A percentile compares a stretch with the other conserved stretches of the same genome.
These are phyloP conservation scores for Etheostoma cragini DNA, from an alignment of 2,113 vertebrate species.

Conservation along the genomic window DNA sequence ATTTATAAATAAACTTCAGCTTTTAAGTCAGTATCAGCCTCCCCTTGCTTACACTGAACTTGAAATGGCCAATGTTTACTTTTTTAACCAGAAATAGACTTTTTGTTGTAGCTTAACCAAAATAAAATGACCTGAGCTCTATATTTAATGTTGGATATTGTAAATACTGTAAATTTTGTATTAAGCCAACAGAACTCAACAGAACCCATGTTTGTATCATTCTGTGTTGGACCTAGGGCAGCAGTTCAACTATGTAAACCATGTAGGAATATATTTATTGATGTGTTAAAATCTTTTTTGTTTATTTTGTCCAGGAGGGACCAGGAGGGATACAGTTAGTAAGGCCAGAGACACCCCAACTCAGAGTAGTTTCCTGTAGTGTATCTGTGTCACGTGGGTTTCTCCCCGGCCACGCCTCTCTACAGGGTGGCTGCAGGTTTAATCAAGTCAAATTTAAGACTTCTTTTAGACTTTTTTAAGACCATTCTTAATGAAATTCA, in stretches of 20 bases:
- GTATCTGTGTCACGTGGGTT: too few species aligned
- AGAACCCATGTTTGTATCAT: background rate
- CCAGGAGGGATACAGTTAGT: background rate
- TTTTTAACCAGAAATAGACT: background rate
- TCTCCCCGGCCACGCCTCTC: too few species aligned
- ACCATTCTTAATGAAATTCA: too few species aligned
- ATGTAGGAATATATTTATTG: background rate
- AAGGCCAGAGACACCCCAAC: too few species aligned
- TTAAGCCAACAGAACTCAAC: background rate
- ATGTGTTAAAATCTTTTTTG: background rate
- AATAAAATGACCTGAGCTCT: background rate
- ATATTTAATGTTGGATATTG: background rate
- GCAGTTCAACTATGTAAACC: background rate
- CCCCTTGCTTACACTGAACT: background rate
- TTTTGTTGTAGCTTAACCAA: background rate
- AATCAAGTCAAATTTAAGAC: too few species aligned
- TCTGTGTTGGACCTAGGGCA: background rate
- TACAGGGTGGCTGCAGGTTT: too few species aligned
- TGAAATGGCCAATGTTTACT: background rate
- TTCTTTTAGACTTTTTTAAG: too few species aligned
- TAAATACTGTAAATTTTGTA: background rate
- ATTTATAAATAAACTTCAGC: background rate
- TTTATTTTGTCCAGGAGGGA: background rate
- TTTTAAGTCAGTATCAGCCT: background rate
- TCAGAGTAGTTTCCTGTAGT: too few species aligned